Conservation (phyloP, 2,797 vertebrate genomes). For the Acrocephalus scirpaceus region DNA sequence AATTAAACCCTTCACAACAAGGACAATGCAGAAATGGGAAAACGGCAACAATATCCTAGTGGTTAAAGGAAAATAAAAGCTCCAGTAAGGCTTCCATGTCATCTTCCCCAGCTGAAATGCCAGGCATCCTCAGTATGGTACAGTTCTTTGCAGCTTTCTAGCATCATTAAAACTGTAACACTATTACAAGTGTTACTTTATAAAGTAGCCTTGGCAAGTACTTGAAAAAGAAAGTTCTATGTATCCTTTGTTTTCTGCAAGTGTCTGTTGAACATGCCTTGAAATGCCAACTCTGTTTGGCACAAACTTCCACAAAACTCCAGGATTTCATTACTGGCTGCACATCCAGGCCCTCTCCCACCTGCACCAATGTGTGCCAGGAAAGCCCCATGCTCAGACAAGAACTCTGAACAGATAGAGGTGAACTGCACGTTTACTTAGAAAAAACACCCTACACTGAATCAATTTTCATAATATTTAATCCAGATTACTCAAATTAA, state of each 20-base stretch:
- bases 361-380: neutral
- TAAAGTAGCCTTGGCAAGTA: neutral
- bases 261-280: neutral
- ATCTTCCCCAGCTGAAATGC: neutral
- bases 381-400: neutral
- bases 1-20: neutral
- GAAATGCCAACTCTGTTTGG: neutral
- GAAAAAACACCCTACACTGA: neutral
- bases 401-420: neutral
- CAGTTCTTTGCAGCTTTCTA: neutral
- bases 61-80: neutral
- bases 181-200: neutral
- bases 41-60: neutral
- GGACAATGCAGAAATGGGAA: neutral
- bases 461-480: neutral
- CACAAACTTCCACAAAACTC: neutral
- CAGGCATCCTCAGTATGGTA: neutral
- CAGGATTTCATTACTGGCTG: neutral
- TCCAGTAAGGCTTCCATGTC: neutral
- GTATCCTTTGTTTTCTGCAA: conserved; percentile 13
- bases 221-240: neutral
- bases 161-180: neutral
- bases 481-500: neutral
- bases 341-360: neutral
- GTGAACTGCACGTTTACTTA: neutral